phyloP scores from a whole-genome alignment of 2,113 vertebrate species.

The Tetraodon nigroviridis region DNA sequence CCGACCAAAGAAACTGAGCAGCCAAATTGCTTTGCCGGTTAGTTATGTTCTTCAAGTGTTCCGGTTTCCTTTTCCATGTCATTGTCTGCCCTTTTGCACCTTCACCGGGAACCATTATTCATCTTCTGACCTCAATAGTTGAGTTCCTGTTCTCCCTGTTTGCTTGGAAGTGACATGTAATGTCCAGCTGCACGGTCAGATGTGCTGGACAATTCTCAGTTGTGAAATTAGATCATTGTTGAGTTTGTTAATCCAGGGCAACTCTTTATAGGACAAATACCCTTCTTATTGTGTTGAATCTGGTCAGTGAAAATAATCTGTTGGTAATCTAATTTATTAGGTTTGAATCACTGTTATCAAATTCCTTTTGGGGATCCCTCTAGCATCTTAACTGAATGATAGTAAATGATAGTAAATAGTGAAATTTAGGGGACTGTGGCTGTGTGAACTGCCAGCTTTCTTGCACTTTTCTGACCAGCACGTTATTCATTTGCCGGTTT shows the following conservation, averaged over 20 bases:
- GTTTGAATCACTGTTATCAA: not conserved
- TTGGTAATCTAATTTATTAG: not conserved
- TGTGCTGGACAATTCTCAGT: too few species aligned
- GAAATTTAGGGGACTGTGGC: not conserved
- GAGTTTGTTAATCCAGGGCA: not conserved
- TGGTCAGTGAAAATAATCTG: not conserved
- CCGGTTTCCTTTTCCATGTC: slow-evolving; percentile 52
- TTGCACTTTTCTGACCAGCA: not conserved
- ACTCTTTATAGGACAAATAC: not conserved
- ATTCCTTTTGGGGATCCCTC: not conserved
- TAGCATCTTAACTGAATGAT: not conserved
- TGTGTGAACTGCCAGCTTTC: not conserved
- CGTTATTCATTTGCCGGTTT: slow-evolving; percentile 10
- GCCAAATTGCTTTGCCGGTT: slow-evolving; percentile 53
- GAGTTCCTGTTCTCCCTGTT: slow-evolving; percentile 15
- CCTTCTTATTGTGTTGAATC: not conserved
- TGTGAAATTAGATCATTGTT: not conserved
- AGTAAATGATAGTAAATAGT: too few species aligned
- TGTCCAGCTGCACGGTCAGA: too few species aligned
- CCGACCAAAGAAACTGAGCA: slow-evolving; percentile 38
- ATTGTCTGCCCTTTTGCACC: slow-evolving; percentile 54
- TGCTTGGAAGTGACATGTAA: not conserved
- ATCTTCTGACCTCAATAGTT: slow-evolving; percentile 11
- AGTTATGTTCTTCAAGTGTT: slow-evolving; percentile 46
- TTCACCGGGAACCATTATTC: slow-evolving; percentile 47